Evolutionary conservation across 2,113 vertebrate species (phyloP).

Genomic region (Rafetus swinhoei): DNA sequence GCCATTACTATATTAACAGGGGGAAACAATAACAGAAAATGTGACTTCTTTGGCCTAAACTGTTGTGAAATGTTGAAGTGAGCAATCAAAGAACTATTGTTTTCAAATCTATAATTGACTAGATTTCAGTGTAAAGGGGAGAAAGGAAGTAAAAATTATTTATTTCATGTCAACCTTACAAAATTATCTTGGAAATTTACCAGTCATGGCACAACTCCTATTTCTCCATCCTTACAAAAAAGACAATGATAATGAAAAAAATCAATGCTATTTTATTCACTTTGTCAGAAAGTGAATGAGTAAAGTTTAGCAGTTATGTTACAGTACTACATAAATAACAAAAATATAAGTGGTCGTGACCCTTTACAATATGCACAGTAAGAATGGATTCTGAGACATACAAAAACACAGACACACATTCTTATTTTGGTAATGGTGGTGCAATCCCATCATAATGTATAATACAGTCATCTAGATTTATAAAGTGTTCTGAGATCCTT

Average conservation of each 20-base stretch:
- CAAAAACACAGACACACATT: background rate
- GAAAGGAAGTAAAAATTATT: background rate
- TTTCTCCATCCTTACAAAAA: background rate
- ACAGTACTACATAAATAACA: too few species aligned
- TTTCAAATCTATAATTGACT: background rate
- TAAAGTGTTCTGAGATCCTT: slow-evolving; percentile 38
- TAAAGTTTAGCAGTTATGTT: slow-evolving; percentile 13
- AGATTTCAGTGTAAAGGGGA: background rate
- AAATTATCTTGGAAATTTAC: background rate
- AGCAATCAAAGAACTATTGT: background rate
- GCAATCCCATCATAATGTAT: slow-evolving; percentile 57
- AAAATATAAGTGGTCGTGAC: background rate
- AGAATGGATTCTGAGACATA: slow-evolving; percentile 18
- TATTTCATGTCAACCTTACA: background rate
- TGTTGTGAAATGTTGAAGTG: background rate
- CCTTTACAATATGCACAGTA: slow-evolving; percentile 12
- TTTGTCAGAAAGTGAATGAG: background rate
- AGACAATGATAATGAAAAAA: background rate
- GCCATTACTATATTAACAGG: too few species aligned
- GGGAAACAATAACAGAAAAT: too few species aligned
- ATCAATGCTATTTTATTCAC: background rate
- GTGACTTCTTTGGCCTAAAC: background rate
- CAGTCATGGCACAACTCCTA: background rate
- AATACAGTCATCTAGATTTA: background rate
- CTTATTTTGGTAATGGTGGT: slow-evolving; percentile 19